Percentiles rank a stretch among this genome's conserved stretches.
Evolutionary conservation across 2,888 invertebrate species (phyloP).

Genomic region (Tigriopus californicus): DNA sequence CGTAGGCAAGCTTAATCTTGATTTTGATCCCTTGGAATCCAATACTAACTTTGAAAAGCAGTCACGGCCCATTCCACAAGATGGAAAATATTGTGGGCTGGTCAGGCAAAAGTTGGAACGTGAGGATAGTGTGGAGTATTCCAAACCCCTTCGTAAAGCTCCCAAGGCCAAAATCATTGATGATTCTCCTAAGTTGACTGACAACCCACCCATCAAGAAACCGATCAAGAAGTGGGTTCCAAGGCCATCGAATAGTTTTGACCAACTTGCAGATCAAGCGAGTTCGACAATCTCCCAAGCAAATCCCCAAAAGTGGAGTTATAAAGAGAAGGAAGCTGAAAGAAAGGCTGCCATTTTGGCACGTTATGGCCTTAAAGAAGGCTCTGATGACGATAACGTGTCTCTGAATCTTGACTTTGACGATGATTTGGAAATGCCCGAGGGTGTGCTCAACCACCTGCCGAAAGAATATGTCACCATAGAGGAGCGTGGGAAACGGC

Average conservation of each 20-base stretch:
- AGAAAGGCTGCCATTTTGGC: conserved; percentile 11
- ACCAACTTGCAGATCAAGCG: neutral
- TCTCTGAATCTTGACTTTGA: no score
- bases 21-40: no score
- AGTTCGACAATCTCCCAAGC: neutral
- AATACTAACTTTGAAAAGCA: no score
- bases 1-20: no score
- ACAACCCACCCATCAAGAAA: neutral
- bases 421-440: no score
- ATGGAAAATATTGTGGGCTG: no score
- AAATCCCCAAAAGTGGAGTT: neutral
- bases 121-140: neutral
- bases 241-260: neutral
- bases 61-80: no score
- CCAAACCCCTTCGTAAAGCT: neutral
- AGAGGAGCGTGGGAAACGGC: no score
- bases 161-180: neutral
- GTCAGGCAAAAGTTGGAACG: no score
- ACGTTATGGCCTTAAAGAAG: neutral
- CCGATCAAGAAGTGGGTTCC: neutral
- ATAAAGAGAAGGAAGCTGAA: conserved; percentile 1
- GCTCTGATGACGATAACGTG: no score
- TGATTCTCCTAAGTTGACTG: neutral
- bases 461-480: no score
- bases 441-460: no score